phyloP scores from a whole-genome alignment of 2,888 invertebrate genomes.

The Colletes collaris region DNA sequence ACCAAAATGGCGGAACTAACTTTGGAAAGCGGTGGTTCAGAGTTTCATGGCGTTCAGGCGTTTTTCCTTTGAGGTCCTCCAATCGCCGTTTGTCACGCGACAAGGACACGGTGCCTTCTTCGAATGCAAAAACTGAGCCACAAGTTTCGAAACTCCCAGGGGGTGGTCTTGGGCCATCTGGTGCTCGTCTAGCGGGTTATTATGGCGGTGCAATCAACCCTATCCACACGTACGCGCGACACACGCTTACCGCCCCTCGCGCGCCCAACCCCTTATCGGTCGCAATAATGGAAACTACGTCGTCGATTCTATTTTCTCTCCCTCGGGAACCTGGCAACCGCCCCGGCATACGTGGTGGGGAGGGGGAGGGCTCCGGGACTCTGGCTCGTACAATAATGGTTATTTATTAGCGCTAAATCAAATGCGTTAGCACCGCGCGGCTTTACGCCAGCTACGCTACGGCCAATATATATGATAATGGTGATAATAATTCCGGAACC shows the following conservation, averaged over 20 bases:
- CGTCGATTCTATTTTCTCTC: conserved; percentile 82
- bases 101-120: background rate
- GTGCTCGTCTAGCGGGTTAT: conserved; percentile 73
- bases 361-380: conserved; percentile 42
- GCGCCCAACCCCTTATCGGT: conserved; percentile 74
- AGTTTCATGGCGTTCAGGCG: too few relatives aligned
- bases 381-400: conserved; percentile 80
- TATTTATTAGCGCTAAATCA: conserved; percentile 83
- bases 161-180: conserved; percentile 64
- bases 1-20: too few relatives aligned
- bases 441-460: conserved; percentile 41
- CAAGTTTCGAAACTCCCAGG: conserved; percentile 33
- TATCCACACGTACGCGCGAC: conserved; percentile 64
- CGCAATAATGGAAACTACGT: conserved; percentile 82
- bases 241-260: conserved; percentile 59
- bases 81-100: background rate
- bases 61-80: background rate
- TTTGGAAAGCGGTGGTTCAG: too few relatives aligned
- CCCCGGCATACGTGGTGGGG: conserved; percentile 50
- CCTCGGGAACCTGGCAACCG: conserved; percentile 73
- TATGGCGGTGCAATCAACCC: conserved; percentile 77
- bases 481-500: conserved; percentile 80
- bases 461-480: conserved; percentile 82
- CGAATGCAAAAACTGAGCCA: conserved; percentile 6
- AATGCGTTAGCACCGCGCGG: conserved; percentile 78